These are phyloP conservation scores for Esox masquinongy DNA, from an alignment of 2,797 vertebrate species.

Conservation along the genomic window DNA sequence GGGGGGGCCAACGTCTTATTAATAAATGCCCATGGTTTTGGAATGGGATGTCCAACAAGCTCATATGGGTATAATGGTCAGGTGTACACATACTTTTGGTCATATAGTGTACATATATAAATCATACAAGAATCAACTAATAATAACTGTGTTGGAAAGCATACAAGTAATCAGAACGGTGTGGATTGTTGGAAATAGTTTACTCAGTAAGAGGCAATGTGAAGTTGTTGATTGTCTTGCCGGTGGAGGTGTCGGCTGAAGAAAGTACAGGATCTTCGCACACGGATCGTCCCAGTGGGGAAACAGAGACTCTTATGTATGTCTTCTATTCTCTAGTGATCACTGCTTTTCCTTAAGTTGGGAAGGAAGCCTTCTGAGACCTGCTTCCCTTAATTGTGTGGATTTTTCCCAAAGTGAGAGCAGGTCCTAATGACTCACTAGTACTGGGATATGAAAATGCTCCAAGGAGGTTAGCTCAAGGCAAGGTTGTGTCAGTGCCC, in stretches of 20 bases:
- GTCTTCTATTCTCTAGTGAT: constrained; percentile 53
- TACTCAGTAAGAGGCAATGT: neutral
- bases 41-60: too few relatives aligned
- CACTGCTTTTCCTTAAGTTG: constrained; percentile 62
- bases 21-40: too few relatives aligned
- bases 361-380: constrained; percentile 79
- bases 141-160: too few relatives aligned
- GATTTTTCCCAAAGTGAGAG: constrained; percentile 54
- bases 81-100: too few relatives aligned
- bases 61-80: too few relatives aligned
- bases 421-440: constrained; percentile 52
- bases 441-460: constrained; percentile 39
- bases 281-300: constrained; percentile 34
- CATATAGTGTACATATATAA: too few relatives aligned
- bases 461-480: constrained; percentile 20
- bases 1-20: too few relatives aligned
- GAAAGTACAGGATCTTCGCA: constrained; percentile 6
- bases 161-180: too few relatives aligned
- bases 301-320: constrained; percentile 63
- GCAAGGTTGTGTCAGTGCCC: constrained; percentile 36
- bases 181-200: too few relatives aligned
- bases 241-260: neutral
- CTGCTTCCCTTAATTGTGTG: constrained; percentile 79
- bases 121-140: too few relatives aligned
- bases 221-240: neutral